Evolutionary conservation across 2,797 vertebrate genomes (phyloP).

Genomic region (Pteronotus mesoamericanus): DNA sequence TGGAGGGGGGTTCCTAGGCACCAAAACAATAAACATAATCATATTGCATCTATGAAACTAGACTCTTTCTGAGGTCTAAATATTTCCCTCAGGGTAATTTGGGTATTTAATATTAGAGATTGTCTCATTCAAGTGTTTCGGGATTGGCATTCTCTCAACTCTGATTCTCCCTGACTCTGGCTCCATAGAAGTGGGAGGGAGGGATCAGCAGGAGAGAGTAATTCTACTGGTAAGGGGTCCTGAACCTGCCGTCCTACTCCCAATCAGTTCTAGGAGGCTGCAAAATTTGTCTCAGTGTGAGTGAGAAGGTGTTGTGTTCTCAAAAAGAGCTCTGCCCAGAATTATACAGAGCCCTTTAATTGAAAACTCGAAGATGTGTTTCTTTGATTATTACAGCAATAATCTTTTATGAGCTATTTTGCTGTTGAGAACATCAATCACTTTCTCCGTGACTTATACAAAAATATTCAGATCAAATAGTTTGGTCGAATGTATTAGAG

Average conservation of each 20-base stretch:
- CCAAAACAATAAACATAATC: neutral
- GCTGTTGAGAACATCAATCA: neutral
- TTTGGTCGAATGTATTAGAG: neutral
- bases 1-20: neutral
- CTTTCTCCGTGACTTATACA: neutral
- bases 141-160: neutral
- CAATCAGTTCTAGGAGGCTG: neutral
- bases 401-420: neutral
- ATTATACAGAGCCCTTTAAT: neutral
- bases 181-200: neutral
- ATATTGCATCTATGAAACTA: neutral
- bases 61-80: neutral
- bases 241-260: neutral
- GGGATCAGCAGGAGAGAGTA: neutral
- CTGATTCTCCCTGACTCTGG: neutral
- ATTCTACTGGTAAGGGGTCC: neutral
- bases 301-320: neutral
- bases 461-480: neutral
- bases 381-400: neutral
- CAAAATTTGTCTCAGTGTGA: neutral
- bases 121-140: neutral
- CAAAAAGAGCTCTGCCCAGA: neutral
- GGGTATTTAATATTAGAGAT: neutral
- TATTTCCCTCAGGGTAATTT: neutral
- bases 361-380: neutral